These are phyloP conservation scores for Calameuta pallipes DNA, from an alignment of 2,888 invertebrate genomes.

Conservation along the genomic window DNA sequence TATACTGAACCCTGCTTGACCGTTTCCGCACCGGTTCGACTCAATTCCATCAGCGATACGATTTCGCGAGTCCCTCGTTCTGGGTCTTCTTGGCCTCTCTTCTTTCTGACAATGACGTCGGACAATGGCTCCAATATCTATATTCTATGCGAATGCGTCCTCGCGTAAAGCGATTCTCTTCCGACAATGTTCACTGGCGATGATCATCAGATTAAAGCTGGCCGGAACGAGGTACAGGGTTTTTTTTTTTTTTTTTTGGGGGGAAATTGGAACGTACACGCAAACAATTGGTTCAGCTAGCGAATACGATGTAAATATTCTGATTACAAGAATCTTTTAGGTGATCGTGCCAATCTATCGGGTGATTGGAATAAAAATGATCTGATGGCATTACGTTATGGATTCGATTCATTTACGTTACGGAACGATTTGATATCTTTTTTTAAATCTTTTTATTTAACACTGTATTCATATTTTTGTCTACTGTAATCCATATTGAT, in stretches of 20 bases:
- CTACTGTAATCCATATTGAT: no score
- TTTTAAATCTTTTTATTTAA: background rate
- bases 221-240: background rate
- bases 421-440: background rate
- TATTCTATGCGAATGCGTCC: background rate
- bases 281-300: background rate
- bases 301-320: background rate
- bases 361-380: background rate
- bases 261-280: background rate
- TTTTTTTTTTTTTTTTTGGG: background rate
- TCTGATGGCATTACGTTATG: background rate
- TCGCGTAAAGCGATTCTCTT: background rate
- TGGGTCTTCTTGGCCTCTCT: background rate
- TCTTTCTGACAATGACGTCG: background rate
- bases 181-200: background rate
- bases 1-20: background rate
- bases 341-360: background rate
- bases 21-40: conserved; percentile 14
- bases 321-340: background rate
- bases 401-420: background rate
- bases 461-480: no score
- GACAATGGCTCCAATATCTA: background rate
- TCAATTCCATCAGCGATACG: conserved; percentile 46
- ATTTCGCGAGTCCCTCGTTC: conserved; percentile 36
- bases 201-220: background rate